A percentile compares a stretch with the other conserved stretches of the same genome.
Evolutionary conservation across 2,888 invertebrate species (phyloP).

Genomic region (Mamestra brassicae): DNA sequence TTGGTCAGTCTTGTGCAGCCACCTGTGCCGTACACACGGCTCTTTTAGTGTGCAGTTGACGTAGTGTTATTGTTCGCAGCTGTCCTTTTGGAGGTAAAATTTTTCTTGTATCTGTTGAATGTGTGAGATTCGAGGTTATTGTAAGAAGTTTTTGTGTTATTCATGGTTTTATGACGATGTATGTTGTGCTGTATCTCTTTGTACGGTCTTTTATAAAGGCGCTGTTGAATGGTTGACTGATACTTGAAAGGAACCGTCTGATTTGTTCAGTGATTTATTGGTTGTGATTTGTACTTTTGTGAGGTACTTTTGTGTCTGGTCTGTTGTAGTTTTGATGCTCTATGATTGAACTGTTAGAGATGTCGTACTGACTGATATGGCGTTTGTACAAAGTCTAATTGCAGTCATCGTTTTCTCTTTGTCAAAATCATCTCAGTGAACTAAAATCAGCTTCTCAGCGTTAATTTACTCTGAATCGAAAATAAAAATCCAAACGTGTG

Average conservation of each 20-base stretch:
- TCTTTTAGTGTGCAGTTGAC: constrained; percentile 77
- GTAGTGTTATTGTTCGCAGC: constrained; percentile 80
- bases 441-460: not conserved
- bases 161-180: constrained; percentile 52
- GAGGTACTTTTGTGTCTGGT: not conserved
- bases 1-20: constrained; percentile 83
- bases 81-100: constrained; percentile 75
- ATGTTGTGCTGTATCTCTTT: constrained; percentile 39
- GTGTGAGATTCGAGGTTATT: constrained; percentile 65
- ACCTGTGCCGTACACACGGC: constrained; percentile 84
- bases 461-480: not conserved
- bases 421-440: not conserved
- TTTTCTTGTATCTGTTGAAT: constrained; percentile 64
- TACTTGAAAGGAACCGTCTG: constrained; percentile 30
- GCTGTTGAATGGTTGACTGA: constrained; percentile 8
- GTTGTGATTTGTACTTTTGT: constrained; percentile 16
- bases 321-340: constrained; percentile 9
- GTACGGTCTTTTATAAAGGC: constrained; percentile 30
- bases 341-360: not conserved
- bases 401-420: not conserved
- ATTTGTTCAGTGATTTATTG: constrained; percentile 27
- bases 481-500: not conserved
- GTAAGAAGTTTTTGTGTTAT: constrained; percentile 57
- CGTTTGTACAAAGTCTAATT: not conserved
- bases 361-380: not conserved